Evolutionary conservation across 1,140 invertebrate genomes (phyloP).

Genomic region (Temnothorax longispinosus): DNA sequence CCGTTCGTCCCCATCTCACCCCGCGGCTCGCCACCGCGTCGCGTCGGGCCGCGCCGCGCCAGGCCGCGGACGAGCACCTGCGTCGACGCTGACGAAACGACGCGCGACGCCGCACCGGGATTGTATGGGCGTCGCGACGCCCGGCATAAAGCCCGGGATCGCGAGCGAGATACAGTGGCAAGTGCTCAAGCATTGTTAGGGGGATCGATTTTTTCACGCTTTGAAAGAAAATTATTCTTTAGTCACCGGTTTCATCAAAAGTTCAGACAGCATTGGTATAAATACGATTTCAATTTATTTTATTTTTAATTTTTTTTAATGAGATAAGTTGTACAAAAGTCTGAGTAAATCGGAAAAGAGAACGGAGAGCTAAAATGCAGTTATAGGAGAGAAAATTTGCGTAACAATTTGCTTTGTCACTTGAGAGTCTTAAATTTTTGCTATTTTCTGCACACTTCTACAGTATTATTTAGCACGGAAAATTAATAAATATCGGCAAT

Average conservation of each 20-base stretch:
- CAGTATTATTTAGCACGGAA: neutral
- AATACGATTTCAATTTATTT: neutral
- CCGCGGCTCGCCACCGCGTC: slow-evolving; percentile 9
- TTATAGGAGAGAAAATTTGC: neutral
- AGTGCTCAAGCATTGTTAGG: neutral
- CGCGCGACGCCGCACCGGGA: slow-evolving; percentile 15
- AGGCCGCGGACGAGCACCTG: slow-evolving; percentile 54
- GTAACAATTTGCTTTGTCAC: neutral
- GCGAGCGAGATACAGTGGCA: neutral
- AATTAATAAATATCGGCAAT: neutral
- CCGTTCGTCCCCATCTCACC: slow-evolving; percentile 73
- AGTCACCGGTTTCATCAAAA: neutral
- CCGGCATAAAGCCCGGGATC: neutral
- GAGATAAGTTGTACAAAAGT: neutral
- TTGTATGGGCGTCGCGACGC: slow-evolving; percentile 38
- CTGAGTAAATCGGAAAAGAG: neutral
- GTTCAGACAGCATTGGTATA: neutral
- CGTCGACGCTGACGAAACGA: slow-evolving; percentile 58
- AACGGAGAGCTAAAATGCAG: neutral
- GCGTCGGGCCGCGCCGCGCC: neutral
- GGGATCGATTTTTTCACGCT: neutral
- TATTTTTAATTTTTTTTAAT: neutral
- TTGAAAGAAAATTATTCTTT: neutral
- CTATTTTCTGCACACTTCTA: neutral
- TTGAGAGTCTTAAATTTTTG: neutral